Evolutionary conservation across 2,888 invertebrate species (phyloP).

Genomic region (Lasioglossum figueresi): DNA sequence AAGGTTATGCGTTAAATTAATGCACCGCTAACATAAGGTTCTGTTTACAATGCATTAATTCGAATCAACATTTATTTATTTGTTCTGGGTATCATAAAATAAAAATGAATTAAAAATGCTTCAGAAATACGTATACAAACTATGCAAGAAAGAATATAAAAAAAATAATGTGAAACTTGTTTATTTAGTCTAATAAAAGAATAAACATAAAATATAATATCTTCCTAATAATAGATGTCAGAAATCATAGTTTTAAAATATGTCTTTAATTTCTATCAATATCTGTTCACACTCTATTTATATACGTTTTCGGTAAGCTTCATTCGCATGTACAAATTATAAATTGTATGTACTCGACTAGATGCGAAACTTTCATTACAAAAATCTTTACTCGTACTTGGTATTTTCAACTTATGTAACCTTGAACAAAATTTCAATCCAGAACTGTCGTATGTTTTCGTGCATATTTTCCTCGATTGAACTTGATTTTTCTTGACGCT

Average conservation of each 20-base stretch:
- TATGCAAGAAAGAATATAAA: not conserved
- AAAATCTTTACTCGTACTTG: not conserved
- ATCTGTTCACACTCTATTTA: not conserved
- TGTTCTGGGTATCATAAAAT: not conserved
- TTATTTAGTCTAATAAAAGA: not conserved
- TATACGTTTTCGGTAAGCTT: not conserved
- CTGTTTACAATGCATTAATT: constrained; percentile 20
- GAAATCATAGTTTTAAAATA: not conserved
- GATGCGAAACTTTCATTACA: not conserved
- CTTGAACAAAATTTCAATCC: not conserved
- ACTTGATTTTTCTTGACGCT: too few species aligned
- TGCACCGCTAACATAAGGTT: constrained; percentile 20
- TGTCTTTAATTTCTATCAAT: not conserved
- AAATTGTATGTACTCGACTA: not conserved
- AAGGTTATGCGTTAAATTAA: constrained; percentile 51
- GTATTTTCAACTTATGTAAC: not conserved
- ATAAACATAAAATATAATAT: not conserved
- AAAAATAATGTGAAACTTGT: not conserved
- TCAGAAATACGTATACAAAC: not conserved
- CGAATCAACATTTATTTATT: not conserved
- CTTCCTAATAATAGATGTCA: not conserved
- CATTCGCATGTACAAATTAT: not conserved
- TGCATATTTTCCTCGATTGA: too few species aligned
- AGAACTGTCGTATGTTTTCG: too few species aligned
- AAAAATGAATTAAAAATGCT: not conserved